These are phyloP conservation scores for Takifugu flavidus DNA, from an alignment of 2,113 vertebrate genomes.

Conservation along the genomic window DNA sequence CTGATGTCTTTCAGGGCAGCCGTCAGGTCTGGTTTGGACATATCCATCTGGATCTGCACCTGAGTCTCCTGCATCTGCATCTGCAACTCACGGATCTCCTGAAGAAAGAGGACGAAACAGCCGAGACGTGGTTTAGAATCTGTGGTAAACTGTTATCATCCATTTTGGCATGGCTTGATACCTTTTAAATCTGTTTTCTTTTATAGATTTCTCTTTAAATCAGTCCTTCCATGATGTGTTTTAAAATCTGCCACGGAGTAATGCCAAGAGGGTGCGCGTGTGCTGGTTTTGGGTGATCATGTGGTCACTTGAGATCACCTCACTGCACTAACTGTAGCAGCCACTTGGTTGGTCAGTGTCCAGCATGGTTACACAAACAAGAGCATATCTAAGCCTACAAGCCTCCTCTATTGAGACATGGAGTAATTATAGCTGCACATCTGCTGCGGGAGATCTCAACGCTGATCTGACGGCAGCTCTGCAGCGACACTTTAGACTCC, in stretches of 20 bases:
- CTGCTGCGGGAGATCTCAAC: conserved; percentile 28
- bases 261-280: not conserved
- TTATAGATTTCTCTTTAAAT: no score
- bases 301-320: not conserved
- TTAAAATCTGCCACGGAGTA: not conserved
- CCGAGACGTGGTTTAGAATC: no score
- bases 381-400: not conserved
- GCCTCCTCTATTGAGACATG: not conserved
- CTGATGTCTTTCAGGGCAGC: conserved; percentile 91
- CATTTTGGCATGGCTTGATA: no score
- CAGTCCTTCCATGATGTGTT: no score
- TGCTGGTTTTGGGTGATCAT: not conserved
- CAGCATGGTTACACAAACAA: not conserved
- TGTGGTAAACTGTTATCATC: no score
- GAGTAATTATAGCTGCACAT: conserved; percentile 24
- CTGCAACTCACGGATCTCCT: conserved; percentile 95
- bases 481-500: conserved; percentile 4
- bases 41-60: conserved; percentile 92
- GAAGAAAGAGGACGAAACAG: conserved; percentile 11
- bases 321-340: not conserved
- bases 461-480: not conserved
- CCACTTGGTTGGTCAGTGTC: not conserved
- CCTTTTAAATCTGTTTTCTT: no score
- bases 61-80: conserved; percentile 92
- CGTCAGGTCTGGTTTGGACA: conserved; percentile 92